Evolutionary conservation across 2,888 invertebrate genomes (phyloP).

Genomic region (Lymantria dispar): DNA sequence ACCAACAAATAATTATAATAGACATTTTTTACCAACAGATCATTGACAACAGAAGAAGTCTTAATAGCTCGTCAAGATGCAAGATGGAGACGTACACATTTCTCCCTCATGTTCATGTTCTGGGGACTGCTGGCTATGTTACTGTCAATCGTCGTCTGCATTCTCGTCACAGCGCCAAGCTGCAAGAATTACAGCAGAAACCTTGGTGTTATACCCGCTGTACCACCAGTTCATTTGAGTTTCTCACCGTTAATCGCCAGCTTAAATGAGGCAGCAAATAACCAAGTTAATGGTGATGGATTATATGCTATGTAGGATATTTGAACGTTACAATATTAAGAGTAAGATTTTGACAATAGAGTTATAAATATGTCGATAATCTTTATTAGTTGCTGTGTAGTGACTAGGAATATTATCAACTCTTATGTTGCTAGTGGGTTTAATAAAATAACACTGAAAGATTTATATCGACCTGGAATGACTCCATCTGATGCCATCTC

Average conservation of each 20-base stretch:
- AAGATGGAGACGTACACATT: slow-evolving; percentile 75
- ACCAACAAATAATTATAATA: no score
- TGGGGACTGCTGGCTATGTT: slow-evolving; percentile 73
- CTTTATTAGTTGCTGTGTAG: no score
- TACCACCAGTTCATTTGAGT: slow-evolving; percentile 53
- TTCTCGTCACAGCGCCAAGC: slow-evolving; percentile 42
- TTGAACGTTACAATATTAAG: no score
- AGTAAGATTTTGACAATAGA: no score
- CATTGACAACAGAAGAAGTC: slow-evolving; percentile 76
- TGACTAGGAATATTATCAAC: no score
- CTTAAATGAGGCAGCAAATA: slow-evolving; percentile 10
- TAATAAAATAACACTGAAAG: no score
- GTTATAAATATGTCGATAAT: no score
- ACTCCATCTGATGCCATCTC: no score
- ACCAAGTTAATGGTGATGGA: slow-evolving; percentile 4
- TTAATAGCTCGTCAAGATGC: slow-evolving; percentile 61
- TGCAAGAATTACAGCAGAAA: slow-evolving; percentile 10
- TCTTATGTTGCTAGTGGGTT: no score
- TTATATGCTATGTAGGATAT: background rate
- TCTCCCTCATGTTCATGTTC: slow-evolving; percentile 68
- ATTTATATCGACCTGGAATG: no score
- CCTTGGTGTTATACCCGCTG: slow-evolving; percentile 28
- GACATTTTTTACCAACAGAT: slow-evolving; percentile 34
- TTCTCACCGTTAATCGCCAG: slow-evolving; percentile 46
- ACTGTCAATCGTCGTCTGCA: slow-evolving; percentile 64